Conservation (phyloP, 2,797 vertebrate genomes). For the Helostoma temminkii region DNA sequence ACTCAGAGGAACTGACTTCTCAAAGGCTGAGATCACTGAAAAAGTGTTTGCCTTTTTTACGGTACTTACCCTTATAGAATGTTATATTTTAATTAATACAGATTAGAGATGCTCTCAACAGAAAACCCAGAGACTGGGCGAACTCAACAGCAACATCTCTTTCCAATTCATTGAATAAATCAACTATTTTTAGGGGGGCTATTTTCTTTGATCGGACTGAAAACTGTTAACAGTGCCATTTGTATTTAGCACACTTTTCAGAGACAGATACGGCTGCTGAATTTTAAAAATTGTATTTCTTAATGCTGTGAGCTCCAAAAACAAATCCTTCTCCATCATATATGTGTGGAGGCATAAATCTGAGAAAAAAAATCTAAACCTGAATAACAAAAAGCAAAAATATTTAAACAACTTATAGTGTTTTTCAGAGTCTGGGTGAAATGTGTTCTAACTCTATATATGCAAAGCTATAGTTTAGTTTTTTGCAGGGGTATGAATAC, state of each 20-base stretch:
- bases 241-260: not conserved
- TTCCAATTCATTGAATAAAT: not conserved
- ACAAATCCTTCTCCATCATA: not conserved
- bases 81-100: conserved; percentile 1
- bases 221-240: not conserved
- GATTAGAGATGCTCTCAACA: too few species aligned
- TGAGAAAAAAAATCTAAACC: not conserved
- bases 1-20: not conserved
- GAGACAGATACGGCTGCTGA: not conserved
- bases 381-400: not conserved
- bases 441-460: not conserved
- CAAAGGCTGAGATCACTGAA: not conserved
- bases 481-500: conserved; percentile 24
- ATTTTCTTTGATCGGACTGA: not conserved
- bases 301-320: not conserved
- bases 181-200: not conserved
- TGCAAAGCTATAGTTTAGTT: not conserved
- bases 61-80: not conserved
- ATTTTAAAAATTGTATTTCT: conserved; percentile 5
- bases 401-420: not conserved
- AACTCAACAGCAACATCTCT: not conserved
- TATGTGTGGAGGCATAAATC: not conserved
- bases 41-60: too few species aligned
- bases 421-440: not conserved
- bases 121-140: too few species aligned